A percentile compares a stretch with the other conserved stretches of the same genome.
phyloP scores from a whole-genome alignment of 1,140 invertebrate genomes.

The Zaprionus gabonicus region DNA sequence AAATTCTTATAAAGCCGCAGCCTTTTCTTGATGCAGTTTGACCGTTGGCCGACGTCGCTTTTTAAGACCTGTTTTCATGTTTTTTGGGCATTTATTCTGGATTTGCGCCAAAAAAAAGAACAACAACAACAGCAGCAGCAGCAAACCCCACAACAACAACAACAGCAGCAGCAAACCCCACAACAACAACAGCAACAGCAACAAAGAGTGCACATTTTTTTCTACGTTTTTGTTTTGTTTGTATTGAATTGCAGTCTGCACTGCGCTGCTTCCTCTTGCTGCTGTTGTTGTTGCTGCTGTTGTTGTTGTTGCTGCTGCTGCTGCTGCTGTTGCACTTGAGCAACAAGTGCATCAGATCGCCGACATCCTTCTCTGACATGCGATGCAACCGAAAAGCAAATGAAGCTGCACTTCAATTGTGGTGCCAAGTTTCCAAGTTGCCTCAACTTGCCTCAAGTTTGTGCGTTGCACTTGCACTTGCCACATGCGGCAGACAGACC shows the following conservation, averaged over 20 bases:
- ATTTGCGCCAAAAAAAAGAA: constrained; percentile 61
- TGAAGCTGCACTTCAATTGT: constrained; percentile 44
- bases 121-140: not conserved
- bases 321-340: constrained; percentile 62
- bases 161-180: not conserved
- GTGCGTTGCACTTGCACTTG: constrained; percentile 6
- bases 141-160: not conserved
- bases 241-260: constrained; percentile 77
- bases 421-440: constrained; percentile 62
- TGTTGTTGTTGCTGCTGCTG: constrained; percentile 30
- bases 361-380: constrained; percentile 1
- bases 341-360: constrained; percentile 75
- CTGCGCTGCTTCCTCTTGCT: constrained; percentile 34
- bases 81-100: constrained; percentile 82
- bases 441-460: constrained; percentile 20
- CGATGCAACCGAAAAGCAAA: constrained; percentile 1
- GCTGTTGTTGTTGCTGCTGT: constrained; percentile 24
- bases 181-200: not conserved
- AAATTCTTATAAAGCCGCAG: constrained; percentile 49
- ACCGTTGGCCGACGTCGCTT: constrained; percentile 71
- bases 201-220: constrained; percentile 31
- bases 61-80: constrained; percentile 77
- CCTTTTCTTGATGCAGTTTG: constrained; percentile 76
- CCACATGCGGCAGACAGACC: not conserved
- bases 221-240: constrained; percentile 60